Evolutionary conservation across 1,140 invertebrate genomes (phyloP).

Genomic region (Zophobas morio): DNA sequence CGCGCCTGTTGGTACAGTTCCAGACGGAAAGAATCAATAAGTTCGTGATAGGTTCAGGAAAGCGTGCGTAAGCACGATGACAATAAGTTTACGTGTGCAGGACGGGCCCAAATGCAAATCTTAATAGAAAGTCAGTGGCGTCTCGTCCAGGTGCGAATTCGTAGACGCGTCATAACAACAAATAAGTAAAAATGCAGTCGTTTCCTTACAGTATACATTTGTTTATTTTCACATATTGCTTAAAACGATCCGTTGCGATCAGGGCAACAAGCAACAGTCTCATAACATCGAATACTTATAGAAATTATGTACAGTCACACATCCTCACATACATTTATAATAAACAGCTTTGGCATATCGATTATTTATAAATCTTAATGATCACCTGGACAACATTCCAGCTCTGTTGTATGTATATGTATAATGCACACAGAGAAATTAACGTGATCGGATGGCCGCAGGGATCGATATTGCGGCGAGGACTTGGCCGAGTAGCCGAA

Average conservation of each 20-base stretch:
- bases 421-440: constrained; percentile 42
- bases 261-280: constrained; percentile 65
- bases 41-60: constrained; percentile 29
- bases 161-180: constrained; percentile 38
- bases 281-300: constrained; percentile 66
- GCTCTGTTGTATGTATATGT: constrained; percentile 42
- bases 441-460: constrained; percentile 43
- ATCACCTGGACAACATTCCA: constrained; percentile 41
- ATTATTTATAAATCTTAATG: constrained; percentile 37
- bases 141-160: constrained; percentile 52
- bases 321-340: constrained; percentile 56
- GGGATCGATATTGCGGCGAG: constrained; percentile 36
- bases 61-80: constrained; percentile 37
- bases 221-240: constrained; percentile 66
- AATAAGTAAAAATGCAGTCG: constrained; percentile 57
- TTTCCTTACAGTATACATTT: constrained; percentile 62
- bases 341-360: constrained; percentile 53
- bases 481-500: constrained; percentile 17
- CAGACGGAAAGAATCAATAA: constrained; percentile 23
- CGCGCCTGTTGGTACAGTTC: constrained; percentile 12
- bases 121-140: constrained; percentile 37
- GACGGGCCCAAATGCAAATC: constrained; percentile 45
- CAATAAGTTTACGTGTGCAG: constrained; percentile 12
- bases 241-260: constrained; percentile 58
- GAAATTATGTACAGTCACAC: constrained; percentile 59